Evolutionary conservation across 2,113 vertebrate species (phyloP).

Genomic region (Antechinus stuartii): DNA sequence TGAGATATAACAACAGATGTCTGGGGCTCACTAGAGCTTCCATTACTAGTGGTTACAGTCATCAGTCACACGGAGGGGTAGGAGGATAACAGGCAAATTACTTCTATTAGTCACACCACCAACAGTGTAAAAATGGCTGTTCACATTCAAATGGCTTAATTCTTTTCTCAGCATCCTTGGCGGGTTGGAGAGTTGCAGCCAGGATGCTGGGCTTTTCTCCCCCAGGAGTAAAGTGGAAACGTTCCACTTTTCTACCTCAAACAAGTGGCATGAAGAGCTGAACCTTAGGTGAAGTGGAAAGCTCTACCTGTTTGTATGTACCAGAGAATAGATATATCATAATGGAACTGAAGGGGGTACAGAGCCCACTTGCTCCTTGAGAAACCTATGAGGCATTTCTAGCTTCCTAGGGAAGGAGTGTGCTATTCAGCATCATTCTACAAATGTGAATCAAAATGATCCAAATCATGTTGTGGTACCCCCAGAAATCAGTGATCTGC

Average conservation of each 20-base stretch:
- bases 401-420: background rate
- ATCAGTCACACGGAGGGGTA: background rate
- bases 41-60: background rate
- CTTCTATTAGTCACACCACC: slow-evolving; percentile 15
- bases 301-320: background rate
- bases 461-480: background rate
- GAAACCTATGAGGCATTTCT: background rate
- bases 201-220: background rate
- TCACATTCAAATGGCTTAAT: slow-evolving; percentile 32
- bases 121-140: background rate
- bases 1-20: background rate
- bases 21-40: background rate
- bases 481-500: background rate
- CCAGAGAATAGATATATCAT: background rate
- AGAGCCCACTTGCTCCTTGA: background rate
- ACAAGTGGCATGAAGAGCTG: background rate
- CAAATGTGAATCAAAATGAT: background rate
- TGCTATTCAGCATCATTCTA: background rate
- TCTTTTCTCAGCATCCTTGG: background rate
- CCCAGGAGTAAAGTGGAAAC: background rate
- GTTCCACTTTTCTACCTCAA: background rate
- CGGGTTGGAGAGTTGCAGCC: background rate
- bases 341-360: background rate
- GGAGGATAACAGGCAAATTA: background rate
- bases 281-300: background rate